Percentiles rank a stretch among this genome's conserved stretches.
These are phyloP conservation scores for Elanoides forficatus DNA, from an alignment of 2,113 vertebrate species.

Conservation along the genomic window DNA sequence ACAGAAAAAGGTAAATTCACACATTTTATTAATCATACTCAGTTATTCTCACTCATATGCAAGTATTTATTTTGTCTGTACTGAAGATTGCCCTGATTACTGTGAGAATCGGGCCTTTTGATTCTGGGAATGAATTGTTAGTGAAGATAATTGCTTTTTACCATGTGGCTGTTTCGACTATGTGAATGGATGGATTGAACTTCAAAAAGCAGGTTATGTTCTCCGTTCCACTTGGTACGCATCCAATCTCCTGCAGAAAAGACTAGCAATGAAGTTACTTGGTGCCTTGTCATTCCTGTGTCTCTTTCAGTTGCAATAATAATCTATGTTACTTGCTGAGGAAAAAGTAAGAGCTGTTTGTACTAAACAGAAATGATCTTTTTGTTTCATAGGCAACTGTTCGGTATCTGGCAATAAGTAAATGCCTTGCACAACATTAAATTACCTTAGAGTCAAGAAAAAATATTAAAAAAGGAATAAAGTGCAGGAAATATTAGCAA, in stretches of 20 bases:
- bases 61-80: not conserved
- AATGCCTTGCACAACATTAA: not conserved
- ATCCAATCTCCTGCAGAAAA: not conserved
- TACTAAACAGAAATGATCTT: not conserved
- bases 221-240: not conserved
- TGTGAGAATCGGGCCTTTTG: not conserved
- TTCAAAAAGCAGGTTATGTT: not conserved
- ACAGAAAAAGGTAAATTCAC: not conserved
- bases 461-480: not conserved
- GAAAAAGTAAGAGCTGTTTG: not conserved
- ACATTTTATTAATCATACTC: not conserved
- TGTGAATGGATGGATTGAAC: not conserved
- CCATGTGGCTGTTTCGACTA: accelerated
- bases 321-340: not conserved
- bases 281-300: not conserved
- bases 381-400: not conserved
- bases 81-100: not conserved
- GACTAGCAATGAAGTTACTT: not conserved
- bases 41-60: not conserved
- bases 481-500: not conserved
- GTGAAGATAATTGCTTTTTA: not conserved
- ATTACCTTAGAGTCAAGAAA: not conserved
- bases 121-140: not conserved
- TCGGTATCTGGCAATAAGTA: not conserved
- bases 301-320: not conserved